Evolutionary conservation across 2,888 invertebrate genomes (phyloP).

Genomic region (Alloscopus bannaensis): DNA sequence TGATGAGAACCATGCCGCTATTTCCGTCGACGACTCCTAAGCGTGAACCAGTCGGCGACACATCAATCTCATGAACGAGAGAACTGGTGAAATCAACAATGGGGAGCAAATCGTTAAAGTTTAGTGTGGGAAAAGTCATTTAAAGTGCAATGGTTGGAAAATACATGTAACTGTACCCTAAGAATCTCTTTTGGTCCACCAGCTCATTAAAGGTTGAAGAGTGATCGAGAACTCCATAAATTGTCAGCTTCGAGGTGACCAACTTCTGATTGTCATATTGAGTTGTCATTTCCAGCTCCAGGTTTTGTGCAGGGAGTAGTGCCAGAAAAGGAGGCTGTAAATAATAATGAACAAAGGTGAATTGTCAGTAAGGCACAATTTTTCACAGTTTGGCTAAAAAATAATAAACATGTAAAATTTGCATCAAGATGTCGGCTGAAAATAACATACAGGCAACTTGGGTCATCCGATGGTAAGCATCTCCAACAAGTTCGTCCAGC

Average conservation of each 20-base stretch:
- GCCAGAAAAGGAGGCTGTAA: no score
- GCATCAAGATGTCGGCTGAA: no score
- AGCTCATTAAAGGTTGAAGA: conserved; percentile 54
- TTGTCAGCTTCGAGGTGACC: conserved; percentile 45
- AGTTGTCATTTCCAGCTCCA: neutral
- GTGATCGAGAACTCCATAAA: conserved; percentile 70
- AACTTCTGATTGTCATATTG: conserved; percentile 59
- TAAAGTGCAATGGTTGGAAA: neutral
- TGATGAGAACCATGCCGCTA: conserved; percentile 66
- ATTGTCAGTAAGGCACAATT: no score
- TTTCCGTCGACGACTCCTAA: conserved; percentile 69
- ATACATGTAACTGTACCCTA: no score
- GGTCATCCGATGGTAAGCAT: conserved; percentile 56
- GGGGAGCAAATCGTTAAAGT: conserved; percentile 17
- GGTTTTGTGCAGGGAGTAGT: conserved; percentile 35
- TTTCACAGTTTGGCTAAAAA: no score
- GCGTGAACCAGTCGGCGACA: conserved; percentile 67
- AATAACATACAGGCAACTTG: conserved; percentile 57
- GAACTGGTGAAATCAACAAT: conserved; percentile 49
- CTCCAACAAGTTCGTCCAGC: conserved; percentile 51
- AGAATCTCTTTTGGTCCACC: conserved; percentile 64
- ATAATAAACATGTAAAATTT: no score
- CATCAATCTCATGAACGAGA: conserved; percentile 65
- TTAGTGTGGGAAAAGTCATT: conserved; percentile 4
- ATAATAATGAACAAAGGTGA: no score